phyloP scores from a whole-genome alignment of 1,140 invertebrate genomes.

The Micrasema longulum region DNA sequence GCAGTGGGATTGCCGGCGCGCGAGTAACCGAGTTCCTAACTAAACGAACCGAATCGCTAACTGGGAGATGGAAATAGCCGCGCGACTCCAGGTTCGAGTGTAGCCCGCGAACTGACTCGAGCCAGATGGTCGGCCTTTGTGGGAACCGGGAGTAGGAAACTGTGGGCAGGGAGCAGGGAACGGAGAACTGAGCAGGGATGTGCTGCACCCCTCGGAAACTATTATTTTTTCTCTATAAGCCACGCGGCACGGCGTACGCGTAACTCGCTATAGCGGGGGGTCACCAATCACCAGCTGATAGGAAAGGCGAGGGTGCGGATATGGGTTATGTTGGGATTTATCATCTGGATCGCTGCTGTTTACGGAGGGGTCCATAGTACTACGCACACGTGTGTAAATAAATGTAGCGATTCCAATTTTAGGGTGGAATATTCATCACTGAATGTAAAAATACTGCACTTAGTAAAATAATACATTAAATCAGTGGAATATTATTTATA shows the following conservation, averaged over 20 bases:
- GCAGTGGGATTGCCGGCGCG: background rate
- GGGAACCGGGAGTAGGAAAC: background rate
- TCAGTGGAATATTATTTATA: too few relatives aligned
- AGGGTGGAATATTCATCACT: too few relatives aligned
- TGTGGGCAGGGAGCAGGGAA: background rate
- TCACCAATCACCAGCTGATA: background rate
- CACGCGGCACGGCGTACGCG: too few relatives aligned
- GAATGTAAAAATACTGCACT: too few relatives aligned
- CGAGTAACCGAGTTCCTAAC: constrained; percentile 2
- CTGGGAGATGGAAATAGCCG: constrained; percentile 24
- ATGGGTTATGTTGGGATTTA: constrained; percentile 13
- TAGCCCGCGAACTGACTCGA: constrained; percentile 39
- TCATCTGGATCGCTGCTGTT: constrained; percentile 16
- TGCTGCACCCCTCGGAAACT: constrained; percentile 42
- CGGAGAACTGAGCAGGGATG: constrained; percentile 29
- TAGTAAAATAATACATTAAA: too few relatives aligned
- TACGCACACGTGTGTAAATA: constrained; percentile 7
- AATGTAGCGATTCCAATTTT: background rate
- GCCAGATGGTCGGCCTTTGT: constrained; percentile 43
- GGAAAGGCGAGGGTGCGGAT: constrained; percentile 27
- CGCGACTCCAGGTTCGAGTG: constrained; percentile 7
- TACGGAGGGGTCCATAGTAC: constrained; percentile 17
- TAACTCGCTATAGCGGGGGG: constrained; percentile 5
- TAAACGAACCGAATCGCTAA: background rate
- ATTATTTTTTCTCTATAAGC: constrained; percentile 41